phyloP scores from a whole-genome alignment of 2,888 invertebrate species.

The Patella pellucida region DNA sequence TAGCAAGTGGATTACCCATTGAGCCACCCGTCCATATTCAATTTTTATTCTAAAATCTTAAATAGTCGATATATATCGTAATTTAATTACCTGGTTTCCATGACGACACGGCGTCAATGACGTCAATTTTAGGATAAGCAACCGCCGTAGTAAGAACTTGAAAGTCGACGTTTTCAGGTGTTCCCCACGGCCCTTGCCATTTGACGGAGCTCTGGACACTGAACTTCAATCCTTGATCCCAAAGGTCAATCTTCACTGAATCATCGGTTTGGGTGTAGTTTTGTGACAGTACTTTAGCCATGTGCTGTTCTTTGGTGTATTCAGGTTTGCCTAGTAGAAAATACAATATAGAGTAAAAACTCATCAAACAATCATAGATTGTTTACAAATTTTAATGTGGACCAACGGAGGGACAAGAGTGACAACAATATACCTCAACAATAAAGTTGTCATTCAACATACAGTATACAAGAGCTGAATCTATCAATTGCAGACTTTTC shows the following conservation, averaged over 20 bases:
- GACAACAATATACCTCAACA: background rate
- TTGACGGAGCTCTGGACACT: conserved; percentile 18
- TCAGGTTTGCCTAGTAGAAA: background rate
- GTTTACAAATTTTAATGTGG: background rate
- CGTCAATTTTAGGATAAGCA: conserved; percentile 15
- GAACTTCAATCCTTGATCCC: conserved; percentile 17
- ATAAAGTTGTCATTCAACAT: too few species aligned
- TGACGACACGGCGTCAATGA: background rate
- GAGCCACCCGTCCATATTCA: too few species aligned
- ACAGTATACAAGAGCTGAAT: too few species aligned
- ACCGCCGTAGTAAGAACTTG: conserved; percentile 13
- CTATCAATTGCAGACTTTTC: too few species aligned
- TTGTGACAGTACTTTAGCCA: background rate
- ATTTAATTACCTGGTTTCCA: too few species aligned
- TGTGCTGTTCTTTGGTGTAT: background rate
- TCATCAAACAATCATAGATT: background rate
- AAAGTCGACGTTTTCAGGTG: background rate
- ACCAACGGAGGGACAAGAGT: background rate
- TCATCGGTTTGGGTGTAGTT: background rate
- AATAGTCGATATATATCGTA: too few species aligned
- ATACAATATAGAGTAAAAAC: too few species aligned
- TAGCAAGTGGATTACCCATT: too few species aligned
- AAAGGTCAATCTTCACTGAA: background rate
- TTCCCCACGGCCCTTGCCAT: conserved; percentile 9
- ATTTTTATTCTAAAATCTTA: too few species aligned